Evolutionary conservation across 1,140 invertebrate genomes (phyloP).

Genomic region (Oncopeltus fasciatus): DNA sequence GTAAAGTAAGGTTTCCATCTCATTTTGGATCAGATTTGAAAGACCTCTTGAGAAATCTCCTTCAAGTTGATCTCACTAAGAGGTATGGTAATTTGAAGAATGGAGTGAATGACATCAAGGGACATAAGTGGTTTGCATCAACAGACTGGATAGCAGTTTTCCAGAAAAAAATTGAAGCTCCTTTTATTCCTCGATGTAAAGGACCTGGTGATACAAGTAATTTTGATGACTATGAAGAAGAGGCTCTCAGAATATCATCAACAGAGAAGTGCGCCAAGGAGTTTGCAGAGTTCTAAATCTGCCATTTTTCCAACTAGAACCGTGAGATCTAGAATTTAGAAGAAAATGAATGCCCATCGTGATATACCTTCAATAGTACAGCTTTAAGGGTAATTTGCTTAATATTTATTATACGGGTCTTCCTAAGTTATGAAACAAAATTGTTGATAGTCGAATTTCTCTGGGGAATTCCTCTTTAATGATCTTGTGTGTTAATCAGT

Average conservation of each 20-base stretch:
- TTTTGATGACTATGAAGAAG: conserved; percentile 98
- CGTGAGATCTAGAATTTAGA: conserved; percentile 11
- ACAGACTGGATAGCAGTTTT: conserved; percentile 99
- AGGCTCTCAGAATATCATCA: conserved; percentile 86
- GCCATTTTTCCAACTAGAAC: neutral
- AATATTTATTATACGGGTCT: conserved; percentile 19
- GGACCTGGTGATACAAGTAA: conserved; percentile 94
- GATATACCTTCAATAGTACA: conserved; percentile 10
- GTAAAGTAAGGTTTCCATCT: conserved; percentile 81
- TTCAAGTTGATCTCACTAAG: conserved; percentile 97
- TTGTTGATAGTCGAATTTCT: conserved; percentile 4
- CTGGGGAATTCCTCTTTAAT: conserved; percentile 2
- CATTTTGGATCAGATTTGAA: conserved; percentile 91
- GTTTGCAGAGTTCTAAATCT: conserved; percentile 85
- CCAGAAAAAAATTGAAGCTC: conserved; percentile 95
- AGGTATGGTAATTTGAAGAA: conserved; percentile 98
- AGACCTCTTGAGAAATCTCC: conserved; percentile 87
- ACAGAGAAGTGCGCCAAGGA: conserved; percentile 97
- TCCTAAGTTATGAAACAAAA: conserved; percentile 14
- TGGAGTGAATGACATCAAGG: conserved; percentile 98
- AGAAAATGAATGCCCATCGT: conserved; percentile 10
- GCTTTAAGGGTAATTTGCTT: conserved; percentile 10
- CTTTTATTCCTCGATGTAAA: conserved; percentile 92
- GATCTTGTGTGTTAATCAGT: conserved; percentile 5
- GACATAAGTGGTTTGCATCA: conserved; percentile 95